phyloP scores from a whole-genome alignment of 2,797 vertebrate genomes.

The Gallinago solitaria region DNA sequence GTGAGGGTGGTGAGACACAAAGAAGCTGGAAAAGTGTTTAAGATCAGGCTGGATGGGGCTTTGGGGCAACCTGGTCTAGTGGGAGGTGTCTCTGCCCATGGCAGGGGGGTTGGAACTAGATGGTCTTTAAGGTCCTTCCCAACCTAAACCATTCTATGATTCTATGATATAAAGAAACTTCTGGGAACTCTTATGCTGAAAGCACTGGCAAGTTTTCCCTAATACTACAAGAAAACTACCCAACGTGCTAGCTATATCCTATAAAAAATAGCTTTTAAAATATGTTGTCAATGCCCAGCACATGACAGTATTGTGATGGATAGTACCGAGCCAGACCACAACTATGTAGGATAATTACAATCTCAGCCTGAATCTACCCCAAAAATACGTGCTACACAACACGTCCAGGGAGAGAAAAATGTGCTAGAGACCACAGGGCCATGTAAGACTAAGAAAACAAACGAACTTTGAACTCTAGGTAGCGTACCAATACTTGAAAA shows the following conservation, averaged over 20 bases:
- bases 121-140: not conserved
- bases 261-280: constrained; percentile 34
- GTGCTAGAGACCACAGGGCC: not conserved
- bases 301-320: constrained; percentile 31
- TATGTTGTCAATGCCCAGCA: not conserved
- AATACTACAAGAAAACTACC: not conserved
- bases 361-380: not conserved
- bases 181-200: not conserved
- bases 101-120: not conserved
- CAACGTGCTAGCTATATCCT: not conserved
- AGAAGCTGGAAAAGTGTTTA: not conserved
- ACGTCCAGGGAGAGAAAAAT: not conserved
- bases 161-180: not conserved
- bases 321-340: constrained; percentile 46
- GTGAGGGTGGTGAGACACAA: not conserved
- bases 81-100: not conserved
- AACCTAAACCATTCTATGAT: not conserved
- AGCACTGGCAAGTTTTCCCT: not conserved
- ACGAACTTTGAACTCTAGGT: not conserved
- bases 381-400: constrained; percentile 17
- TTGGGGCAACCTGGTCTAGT: not conserved
- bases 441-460: constrained; percentile 19
- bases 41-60: not conserved
- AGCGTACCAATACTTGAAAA: not conserved
- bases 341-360: constrained; percentile 24